Evolutionary conservation across 2,797 vertebrate species (phyloP).

Genomic region (Delichon dasypus): DNA sequence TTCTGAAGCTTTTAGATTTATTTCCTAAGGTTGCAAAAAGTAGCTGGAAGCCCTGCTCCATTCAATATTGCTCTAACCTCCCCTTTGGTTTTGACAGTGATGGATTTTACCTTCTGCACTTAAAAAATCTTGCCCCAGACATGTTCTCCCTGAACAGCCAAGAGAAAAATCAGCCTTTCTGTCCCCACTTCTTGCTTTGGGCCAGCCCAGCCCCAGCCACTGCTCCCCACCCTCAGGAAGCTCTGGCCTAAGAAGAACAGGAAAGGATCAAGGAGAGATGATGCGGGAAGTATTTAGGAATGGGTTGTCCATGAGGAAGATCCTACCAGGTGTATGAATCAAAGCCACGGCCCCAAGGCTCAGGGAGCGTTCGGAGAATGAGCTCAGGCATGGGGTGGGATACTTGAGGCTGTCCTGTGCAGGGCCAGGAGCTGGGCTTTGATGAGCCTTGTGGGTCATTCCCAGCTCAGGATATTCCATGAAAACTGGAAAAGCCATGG

Average conservation of each 20-base stretch:
- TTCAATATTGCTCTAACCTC: neutral
- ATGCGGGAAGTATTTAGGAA: neutral
- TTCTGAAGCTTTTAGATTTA: constrained; percentile 9
- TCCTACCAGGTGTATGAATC: neutral
- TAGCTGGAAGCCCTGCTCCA: neutral
- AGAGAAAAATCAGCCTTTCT: neutral
- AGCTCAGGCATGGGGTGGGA: neutral
- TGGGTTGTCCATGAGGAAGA: neutral
- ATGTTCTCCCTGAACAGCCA: neutral
- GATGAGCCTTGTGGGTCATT: neutral
- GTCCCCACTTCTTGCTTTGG: neutral
- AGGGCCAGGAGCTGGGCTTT: neutral
- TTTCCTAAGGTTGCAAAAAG: neutral
- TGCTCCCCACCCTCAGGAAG: neutral
- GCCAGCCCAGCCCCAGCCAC: neutral
- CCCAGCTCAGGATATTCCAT: neutral
- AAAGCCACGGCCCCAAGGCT: neutral
- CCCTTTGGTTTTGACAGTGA: constrained; percentile 20
- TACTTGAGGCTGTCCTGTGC: neutral
- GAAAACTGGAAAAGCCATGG: neutral
- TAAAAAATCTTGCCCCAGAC: neutral
- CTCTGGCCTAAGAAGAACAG: neutral
- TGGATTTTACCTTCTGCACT: neutral
- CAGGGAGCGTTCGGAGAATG: fast-evolving
- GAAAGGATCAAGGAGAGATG: neutral